Base-by-base conservation (phyloP, 2,888 invertebrate species). In the Blastobasis lacticolella region DNA sequence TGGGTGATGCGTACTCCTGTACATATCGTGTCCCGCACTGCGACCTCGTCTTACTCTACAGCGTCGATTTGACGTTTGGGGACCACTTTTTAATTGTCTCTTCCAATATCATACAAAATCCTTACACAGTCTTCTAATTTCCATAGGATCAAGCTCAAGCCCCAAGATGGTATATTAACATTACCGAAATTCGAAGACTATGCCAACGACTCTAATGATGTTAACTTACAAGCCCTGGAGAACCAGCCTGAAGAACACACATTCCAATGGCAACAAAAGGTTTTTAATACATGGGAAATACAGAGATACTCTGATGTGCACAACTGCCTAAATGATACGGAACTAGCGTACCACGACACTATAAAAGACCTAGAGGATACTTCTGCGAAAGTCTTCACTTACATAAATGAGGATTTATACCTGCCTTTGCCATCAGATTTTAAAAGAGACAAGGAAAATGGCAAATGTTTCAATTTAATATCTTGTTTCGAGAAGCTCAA, bases 231-330 rank as follows among this genome's bases (percentile, higher is more conserved):
- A 45, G 53, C 57, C 47, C 55, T 73, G 38, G 69, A 73, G 54
- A 63, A 64, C 1, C 67, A 61, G 23, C 55, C 64, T 1, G 72
- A 80, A 52, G 81, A 83, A 59, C 72, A 81, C 53, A 67, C 58
- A 45, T 91, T 94, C 57, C 73, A 75, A 59, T 95, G 95, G 95
- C 94, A 95, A 71, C 90, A 94, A 66, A 95, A 94, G 78, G 73
- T 89, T 0, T 91, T 94, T 53, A 92, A 92, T 57, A 76, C 80
- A 6, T 80, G 78, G 62, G 94, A 94, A 71, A 67, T 89, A 7
- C 85, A 90, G 49, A 88, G 89, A 51, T 94, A 92, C 64, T 74
- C 73, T 1, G 90, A 93, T 42, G 73, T 84, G 43, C 87, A 88
- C 45, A 92, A 93, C 65, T 94, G 94, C 60, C 61, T 81, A 0